Evolutionary conservation across 2,797 vertebrate species (phyloP).

Genomic region (Hybognathus amarus): DNA sequence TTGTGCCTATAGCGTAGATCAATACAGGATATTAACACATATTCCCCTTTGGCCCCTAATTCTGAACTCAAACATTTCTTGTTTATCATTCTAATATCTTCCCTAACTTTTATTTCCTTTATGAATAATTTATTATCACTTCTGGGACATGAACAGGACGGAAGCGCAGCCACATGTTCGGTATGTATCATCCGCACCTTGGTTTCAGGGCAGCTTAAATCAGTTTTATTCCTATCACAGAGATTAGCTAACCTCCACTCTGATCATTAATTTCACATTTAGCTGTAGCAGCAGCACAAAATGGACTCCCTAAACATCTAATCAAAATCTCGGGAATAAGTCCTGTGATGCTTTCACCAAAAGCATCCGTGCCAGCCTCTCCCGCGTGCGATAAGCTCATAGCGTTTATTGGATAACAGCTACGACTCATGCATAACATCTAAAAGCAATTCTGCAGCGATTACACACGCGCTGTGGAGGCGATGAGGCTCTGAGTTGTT

Average conservation of each 20-base stretch:
- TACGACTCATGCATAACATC: slow-evolving; percentile 24
- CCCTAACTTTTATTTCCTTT: background rate
- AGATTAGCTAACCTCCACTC: slow-evolving; percentile 22
- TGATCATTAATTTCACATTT: slow-evolving; percentile 39
- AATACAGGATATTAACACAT: background rate
- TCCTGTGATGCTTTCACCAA: slow-evolving; percentile 8
- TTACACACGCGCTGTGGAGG: background rate
- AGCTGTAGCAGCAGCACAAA: background rate
- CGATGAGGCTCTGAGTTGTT: background rate
- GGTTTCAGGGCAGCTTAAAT: slow-evolving; percentile 26
- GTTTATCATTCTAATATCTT: slow-evolving; percentile 10
- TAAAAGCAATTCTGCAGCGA: slow-evolving; percentile 25
- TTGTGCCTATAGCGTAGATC: background rate
- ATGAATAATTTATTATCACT: slow-evolving; percentile 34
- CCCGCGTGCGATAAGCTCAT: background rate
- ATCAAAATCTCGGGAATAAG: slow-evolving; percentile 5
- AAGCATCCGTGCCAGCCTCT: background rate
- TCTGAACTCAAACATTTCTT: background rate
- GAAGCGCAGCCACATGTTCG: background rate
- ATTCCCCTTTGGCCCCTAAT: background rate
- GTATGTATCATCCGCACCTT: slow-evolving; percentile 5
- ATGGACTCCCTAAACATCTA: slow-evolving; percentile 28
- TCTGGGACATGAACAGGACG: background rate
- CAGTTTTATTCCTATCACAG: slow-evolving; percentile 19
- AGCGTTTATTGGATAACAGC: slow-evolving; percentile 2